Base-by-base conservation (phyloP, 2,113 vertebrate species). In the Nothoprocta pentlandii region DNA sequence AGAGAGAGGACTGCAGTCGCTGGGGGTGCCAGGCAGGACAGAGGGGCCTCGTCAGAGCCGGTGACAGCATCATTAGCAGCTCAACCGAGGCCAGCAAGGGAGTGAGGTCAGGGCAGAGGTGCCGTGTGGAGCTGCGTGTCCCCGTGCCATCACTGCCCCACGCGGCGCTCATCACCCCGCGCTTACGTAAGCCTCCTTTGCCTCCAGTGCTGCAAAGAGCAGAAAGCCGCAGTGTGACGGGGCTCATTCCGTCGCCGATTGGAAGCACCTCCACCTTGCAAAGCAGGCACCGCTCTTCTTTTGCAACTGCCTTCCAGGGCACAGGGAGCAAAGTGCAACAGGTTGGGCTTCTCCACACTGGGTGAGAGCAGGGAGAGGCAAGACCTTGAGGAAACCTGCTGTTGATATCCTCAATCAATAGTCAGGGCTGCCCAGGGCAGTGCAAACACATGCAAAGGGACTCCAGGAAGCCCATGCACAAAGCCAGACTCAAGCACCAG, bases 121-220 rank as follows among this genome's bases (percentile, higher is more conserved):
- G 36, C 36, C 36, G 36, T 39, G 36, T 39, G 36, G 36, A 39
- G 8, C 41, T 25, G 41, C 76, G n/a, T 21, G 73, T 61, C 64
- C 66, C 21, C 1, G 9, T 73, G 36, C 41, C 2, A 4, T 39
- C 28, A 1, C 70, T 66, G 71, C 39, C 54, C 63, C 62, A 16
- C 0, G 0, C 2, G 36, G 30, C 78, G 69, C 36, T 34, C 20
- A 1, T 16, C 54, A 39, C 5, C 12, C 53, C 54, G 21, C 12
- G 2, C 36, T 7, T 2, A 32, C 1, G 3, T 5, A 41, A 80
- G 4, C 32, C 51, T 80, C 30, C 0, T 46, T 17, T 39, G 64
- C 25, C 44, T 69, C 47, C 30, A 73, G 10, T 15, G 32, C 39
- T 36, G 36, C 49, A 26, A 75, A 22, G 12, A 21, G 56, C 69